These are phyloP conservation scores for Nephrotoma guestfalica DNA, from an alignment of 2,888 invertebrate genomes.

Conservation along the genomic window DNA sequence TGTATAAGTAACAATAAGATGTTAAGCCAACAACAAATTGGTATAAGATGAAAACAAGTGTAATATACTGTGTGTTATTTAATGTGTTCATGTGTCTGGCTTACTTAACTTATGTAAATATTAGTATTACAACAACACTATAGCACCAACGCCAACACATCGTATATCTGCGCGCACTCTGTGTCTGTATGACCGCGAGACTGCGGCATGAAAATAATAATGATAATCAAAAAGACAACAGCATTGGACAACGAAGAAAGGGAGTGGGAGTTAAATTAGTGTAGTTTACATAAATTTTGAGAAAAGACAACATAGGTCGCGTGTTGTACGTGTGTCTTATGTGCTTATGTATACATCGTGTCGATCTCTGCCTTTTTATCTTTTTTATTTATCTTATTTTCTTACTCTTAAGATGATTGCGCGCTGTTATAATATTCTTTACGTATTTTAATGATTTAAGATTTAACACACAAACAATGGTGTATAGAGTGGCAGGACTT, in stretches of 20 bases:
- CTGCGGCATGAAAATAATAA: background rate
- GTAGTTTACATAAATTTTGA: background rate
- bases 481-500: background rate
- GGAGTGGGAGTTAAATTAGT: slow-evolving; percentile 1
- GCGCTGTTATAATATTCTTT: background rate
- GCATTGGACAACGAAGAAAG: background rate
- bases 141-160: background rate
- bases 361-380: background rate
- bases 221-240: background rate
- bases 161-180: background rate
- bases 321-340: slow-evolving; percentile 12
- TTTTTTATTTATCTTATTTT: background rate
- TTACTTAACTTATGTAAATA: background rate
- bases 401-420: background rate
- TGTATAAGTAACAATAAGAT: background rate
- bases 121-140: background rate
- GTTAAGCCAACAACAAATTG: background rate
- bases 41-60: background rate
- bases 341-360: background rate
- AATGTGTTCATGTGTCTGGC: background rate
- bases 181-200: background rate
- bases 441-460: background rate
- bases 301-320: slow-evolving; percentile 9
- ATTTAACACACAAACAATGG: background rate
- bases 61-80: background rate